A percentile compares a stretch with the other conserved stretches of the same genome.
phyloP scores from a whole-genome alignment of 2,113 vertebrate species.

The Siniperca chuatsi region DNA sequence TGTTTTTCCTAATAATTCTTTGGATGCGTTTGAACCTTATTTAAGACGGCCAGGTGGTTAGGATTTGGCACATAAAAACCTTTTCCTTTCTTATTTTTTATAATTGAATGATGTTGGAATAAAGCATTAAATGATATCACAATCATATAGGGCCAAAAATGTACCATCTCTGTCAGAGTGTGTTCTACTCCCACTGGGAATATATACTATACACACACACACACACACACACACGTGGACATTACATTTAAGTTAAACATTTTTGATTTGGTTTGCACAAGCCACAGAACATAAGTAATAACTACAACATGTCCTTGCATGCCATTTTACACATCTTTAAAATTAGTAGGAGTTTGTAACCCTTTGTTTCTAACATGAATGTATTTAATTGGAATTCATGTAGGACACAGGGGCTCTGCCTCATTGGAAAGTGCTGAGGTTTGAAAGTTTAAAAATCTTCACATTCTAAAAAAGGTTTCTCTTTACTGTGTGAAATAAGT shows the following conservation, averaged over 20 bases:
- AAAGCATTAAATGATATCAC: background rate
- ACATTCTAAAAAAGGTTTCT: no score
- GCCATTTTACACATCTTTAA: background rate
- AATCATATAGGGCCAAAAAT: background rate
- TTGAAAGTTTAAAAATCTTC: background rate
- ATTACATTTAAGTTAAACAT: background rate
- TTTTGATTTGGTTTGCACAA: background rate
- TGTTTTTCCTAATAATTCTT: constrained; percentile 16
- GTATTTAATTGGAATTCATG: no score
- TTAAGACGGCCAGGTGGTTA: constrained; percentile 8
- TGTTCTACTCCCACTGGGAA: background rate
- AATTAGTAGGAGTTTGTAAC: background rate
- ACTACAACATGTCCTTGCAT: background rate
- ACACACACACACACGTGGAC: no score
- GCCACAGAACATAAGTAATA: background rate
- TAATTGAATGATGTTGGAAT: no score
- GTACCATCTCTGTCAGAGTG: background rate
- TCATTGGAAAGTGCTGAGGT: background rate
- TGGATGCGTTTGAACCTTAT: background rate
- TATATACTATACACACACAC: no score
- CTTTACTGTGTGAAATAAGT: background rate
- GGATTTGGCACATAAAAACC: background rate
- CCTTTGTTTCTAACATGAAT: background rate
- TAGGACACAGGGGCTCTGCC: no score
- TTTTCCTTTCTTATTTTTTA: no score